Percentiles rank a stretch among this genome's conserved stretches.
Conservation (phyloP, 1,140 invertebrate species). For the Trachymyrmex septentrionalis region DNA sequence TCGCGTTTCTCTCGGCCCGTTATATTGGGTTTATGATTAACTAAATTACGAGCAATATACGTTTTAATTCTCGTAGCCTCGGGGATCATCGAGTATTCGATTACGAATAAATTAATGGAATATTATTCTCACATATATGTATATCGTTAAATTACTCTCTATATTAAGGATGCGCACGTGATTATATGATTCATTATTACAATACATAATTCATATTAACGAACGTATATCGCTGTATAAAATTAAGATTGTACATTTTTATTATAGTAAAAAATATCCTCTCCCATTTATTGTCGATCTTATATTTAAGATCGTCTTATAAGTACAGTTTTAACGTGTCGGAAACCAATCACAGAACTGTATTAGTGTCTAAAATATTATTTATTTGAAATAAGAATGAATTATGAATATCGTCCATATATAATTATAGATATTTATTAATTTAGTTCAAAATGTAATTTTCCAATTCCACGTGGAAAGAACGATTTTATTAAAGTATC, state of each 20-base stretch:
- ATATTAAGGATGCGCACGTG: constrained; percentile 20
- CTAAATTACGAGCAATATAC: constrained; percentile 23
- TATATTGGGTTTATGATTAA: constrained; percentile 50
- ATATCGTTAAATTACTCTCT: constrained; percentile 28
- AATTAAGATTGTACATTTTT: neutral
- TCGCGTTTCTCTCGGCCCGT: neutral
- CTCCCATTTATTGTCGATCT: too few species aligned
- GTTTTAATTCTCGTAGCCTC: constrained; percentile 50
- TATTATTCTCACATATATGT: constrained; percentile 26
- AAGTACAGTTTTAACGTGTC: too few species aligned
- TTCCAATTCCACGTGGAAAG: neutral
- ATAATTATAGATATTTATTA: neutral
- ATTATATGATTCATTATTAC: neutral
- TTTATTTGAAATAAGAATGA: too few species aligned
- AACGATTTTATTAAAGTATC: too few species aligned
- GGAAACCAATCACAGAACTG: too few species aligned
- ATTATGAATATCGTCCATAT: too few species aligned
- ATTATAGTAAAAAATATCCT: neutral
- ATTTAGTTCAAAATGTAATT: neutral
- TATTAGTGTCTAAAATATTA: too few species aligned
- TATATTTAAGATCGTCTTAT: too few species aligned
- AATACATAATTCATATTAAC: neutral
- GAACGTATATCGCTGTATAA: neutral
- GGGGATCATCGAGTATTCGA: constrained; percentile 22
- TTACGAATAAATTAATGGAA: constrained; percentile 44